Percentiles rank a stretch among this genome's conserved stretches.
Conservation (phyloP, 1,140 invertebrate genomes). For the Zaprionus africanus region DNA sequence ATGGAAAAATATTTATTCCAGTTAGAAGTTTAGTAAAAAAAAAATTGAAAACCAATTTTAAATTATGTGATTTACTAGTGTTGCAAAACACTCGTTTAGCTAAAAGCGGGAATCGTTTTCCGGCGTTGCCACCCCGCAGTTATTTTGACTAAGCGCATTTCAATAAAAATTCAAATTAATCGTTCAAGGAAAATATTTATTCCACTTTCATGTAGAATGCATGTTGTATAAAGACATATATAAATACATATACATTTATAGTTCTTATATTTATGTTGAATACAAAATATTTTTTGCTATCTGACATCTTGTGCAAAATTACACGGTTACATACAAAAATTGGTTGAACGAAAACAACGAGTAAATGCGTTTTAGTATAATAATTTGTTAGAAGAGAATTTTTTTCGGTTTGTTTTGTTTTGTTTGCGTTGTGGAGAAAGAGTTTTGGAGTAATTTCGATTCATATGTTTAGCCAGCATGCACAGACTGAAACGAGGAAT, state of each 20-base stretch:
- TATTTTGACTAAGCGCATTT: background rate
- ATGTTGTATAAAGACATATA: constrained; percentile 76
- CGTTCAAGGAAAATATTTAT: constrained; percentile 63
- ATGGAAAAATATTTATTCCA: background rate
- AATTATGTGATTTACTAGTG: background rate
- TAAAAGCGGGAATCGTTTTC: background rate
- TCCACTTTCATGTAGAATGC: constrained; percentile 58
- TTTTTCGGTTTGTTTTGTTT: constrained; percentile 40
- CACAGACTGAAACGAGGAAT: constrained; percentile 84
- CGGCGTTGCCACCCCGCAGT: constrained; percentile 1
- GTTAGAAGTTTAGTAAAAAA: background rate
- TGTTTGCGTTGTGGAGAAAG: constrained; percentile 23
- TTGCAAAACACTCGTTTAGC: background rate
- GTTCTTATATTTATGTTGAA: constrained; percentile 52
- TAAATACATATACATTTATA: constrained; percentile 73
- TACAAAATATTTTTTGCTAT: constrained; percentile 74
- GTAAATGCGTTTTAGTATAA: constrained; percentile 64
- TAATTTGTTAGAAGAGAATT: constrained; percentile 42
- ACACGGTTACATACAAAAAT: constrained; percentile 63
- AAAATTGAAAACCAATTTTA: background rate
- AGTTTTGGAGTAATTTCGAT: constrained; percentile 55
- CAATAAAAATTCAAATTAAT: constrained; percentile 13
- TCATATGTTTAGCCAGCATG: constrained; percentile 83
- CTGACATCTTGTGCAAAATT: constrained; percentile 59
- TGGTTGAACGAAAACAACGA: constrained; percentile 52